Conservation (phyloP, 2,113 vertebrate genomes). For the Tachuris rubrigastra region DNA sequence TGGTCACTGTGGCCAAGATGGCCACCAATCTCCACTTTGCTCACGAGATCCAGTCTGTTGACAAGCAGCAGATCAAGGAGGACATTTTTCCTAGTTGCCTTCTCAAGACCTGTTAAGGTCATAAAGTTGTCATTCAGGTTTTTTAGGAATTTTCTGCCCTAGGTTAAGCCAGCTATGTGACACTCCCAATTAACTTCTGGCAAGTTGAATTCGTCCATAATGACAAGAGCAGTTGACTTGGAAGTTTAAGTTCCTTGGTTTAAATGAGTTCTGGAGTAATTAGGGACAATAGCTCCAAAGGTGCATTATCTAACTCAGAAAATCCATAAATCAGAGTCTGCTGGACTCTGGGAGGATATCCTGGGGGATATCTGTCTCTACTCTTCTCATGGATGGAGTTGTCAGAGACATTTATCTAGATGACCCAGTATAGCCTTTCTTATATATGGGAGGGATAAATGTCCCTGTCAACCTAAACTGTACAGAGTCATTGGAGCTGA, state of each 20-base stretch:
- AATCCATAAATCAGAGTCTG: neutral
- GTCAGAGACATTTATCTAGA: neutral
- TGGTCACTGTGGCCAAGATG: neutral
- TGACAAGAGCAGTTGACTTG: neutral
- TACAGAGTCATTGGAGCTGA: neutral
- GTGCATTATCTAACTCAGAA: neutral
- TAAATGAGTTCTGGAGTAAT: neutral
- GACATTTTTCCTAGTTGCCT: neutral
- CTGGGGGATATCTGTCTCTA: neutral
- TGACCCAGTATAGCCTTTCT: neutral
- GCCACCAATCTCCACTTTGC: neutral
- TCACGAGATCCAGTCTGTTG: neutral
- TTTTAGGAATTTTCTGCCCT: neutral
- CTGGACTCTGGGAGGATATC: neutral
- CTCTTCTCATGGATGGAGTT: neutral
- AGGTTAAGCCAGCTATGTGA: neutral
- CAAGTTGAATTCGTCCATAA: neutral
- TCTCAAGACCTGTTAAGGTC: neutral
- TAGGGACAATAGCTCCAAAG: neutral
- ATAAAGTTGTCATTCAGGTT: neutral
- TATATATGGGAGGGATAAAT: neutral
- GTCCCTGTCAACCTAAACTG: neutral
- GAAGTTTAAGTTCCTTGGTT: neutral
- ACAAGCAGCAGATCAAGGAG: neutral
- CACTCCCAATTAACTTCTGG: neutral